These are phyloP conservation scores for Drosophila teissieri DNA, from an alignment of 1,140 invertebrate species.

Conservation along the genomic window DNA sequence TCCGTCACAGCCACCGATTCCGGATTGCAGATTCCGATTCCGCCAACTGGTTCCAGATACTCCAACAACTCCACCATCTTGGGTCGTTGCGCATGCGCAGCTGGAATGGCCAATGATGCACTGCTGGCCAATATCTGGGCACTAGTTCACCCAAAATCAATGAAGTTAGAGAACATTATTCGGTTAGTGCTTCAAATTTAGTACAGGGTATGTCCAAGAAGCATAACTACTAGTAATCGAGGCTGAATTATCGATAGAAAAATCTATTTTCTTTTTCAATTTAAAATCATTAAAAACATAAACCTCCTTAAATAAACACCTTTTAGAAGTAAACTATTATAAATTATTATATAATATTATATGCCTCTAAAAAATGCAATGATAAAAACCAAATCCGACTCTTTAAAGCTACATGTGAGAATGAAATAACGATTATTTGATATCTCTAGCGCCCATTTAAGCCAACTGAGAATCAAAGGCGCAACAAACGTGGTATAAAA, in stretches of 20 bases:
- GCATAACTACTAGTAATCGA: background rate
- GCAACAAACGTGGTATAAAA: background rate
- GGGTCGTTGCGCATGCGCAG: constrained; percentile 12
- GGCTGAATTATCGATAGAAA: background rate
- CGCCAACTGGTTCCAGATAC: constrained; percentile 30
- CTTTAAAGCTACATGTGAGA: too few relatives aligned
- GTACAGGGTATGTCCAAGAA: too few relatives aligned
- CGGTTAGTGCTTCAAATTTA: too few relatives aligned
- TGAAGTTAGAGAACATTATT: background rate
- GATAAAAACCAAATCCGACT: too few relatives aligned
- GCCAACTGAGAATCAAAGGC: background rate
- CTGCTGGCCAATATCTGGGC: too few relatives aligned
- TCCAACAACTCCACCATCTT: background rate
- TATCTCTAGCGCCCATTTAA: too few relatives aligned
- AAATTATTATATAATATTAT: too few relatives aligned
- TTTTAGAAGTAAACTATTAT: too few relatives aligned
- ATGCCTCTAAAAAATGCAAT: background rate
- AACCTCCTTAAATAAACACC: too few relatives aligned
- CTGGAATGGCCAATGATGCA: background rate
- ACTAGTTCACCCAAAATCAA: background rate
- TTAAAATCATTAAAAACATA: too few relatives aligned
- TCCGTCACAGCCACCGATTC: constrained; percentile 1
- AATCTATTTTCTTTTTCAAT: too few relatives aligned
- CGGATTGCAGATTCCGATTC: background rate
- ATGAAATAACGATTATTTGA: too few relatives aligned